Conservation (phyloP, 2,797 vertebrate species). For the Pristis pectinata region DNA sequence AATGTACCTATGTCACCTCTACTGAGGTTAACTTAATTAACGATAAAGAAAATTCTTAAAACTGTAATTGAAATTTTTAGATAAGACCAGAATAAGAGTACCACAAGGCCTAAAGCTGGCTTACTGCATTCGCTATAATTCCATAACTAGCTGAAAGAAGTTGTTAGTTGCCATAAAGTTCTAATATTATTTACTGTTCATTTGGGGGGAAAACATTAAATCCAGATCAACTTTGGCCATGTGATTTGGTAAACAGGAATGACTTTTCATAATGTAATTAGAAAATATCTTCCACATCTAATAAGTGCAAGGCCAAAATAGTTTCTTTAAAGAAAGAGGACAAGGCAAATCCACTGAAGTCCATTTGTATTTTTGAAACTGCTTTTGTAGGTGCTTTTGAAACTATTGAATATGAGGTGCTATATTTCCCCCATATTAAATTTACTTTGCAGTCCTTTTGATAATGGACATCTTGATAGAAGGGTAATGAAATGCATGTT, state of each 20-base stretch:
- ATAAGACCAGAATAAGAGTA: too few species aligned
- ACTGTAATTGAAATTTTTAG: too few species aligned
- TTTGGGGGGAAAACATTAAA: neutral
- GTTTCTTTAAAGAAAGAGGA: neutral
- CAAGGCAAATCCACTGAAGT: neutral
- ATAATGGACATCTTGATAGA: neutral
- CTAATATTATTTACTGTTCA: neutral
- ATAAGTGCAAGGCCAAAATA: neutral
- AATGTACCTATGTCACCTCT: too few species aligned
- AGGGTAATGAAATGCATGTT: neutral
- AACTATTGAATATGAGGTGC: neutral
- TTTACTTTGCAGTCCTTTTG: neutral
- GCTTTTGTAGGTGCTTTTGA: too few species aligned
- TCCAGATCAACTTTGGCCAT: neutral
- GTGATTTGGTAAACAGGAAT: neutral
- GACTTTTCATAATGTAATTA: neutral
- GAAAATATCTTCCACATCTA: neutral
- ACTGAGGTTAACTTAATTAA: too few species aligned
- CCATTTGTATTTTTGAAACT: neutral
- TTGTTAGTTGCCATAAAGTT: neutral
- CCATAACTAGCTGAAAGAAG: too few species aligned
- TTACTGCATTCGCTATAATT: too few species aligned
- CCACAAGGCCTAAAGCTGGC: too few species aligned
- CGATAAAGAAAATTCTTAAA: too few species aligned
- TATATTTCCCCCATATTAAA: neutral